Percentiles rank a stretch among this genome's conserved stretches.
These are phyloP conservation scores for Dichetophora obliterata DNA, from an alignment of 2,888 invertebrate genomes.

Conservation along the genomic window DNA sequence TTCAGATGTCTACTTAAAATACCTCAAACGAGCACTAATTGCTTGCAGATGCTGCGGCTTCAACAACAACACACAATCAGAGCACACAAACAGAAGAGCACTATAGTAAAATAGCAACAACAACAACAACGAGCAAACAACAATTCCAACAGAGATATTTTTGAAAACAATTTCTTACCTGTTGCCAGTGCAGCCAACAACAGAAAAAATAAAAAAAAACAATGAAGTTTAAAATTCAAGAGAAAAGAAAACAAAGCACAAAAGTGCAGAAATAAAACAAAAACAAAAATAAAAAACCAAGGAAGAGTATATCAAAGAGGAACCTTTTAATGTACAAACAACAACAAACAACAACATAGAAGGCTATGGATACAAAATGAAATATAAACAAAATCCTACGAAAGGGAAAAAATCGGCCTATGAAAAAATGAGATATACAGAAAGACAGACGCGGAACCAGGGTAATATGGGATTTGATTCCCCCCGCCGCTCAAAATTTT, in stretches of 20 bases:
- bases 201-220: background rate
- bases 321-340: slow-evolving; percentile 9
- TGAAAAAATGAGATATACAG: slow-evolving; percentile 21
- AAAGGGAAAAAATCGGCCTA: background rate
- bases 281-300: slow-evolving; percentile 4
- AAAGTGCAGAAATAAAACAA: background rate
- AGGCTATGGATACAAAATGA: slow-evolving; percentile 10
- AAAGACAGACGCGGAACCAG: too few species aligned
- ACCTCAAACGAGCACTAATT: slow-evolving; percentile 57
- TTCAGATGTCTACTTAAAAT: slow-evolving; percentile 29
- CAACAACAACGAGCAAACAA: background rate
- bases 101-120: background rate
- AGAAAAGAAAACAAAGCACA: slow-evolving; percentile 7
- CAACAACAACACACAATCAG: slow-evolving; percentile 9
- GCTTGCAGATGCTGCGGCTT: slow-evolving; percentile 49
- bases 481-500: too few species aligned
- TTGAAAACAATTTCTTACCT: slow-evolving; percentile 34
- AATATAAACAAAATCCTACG: slow-evolving; percentile 24
- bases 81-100: background rate
- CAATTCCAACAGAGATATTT: slow-evolving; percentile 21
- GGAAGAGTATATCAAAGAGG: slow-evolving; percentile 5
- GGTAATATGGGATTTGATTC: too few species aligned
- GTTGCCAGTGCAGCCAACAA: slow-evolving; percentile 26
- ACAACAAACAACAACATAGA: slow-evolving; percentile 17
- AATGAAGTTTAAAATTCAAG: slow-evolving; percentile 11